These are phyloP conservation scores for Zapornia atra DNA, from an alignment of 2,113 vertebrate genomes.

Conservation along the genomic window DNA sequence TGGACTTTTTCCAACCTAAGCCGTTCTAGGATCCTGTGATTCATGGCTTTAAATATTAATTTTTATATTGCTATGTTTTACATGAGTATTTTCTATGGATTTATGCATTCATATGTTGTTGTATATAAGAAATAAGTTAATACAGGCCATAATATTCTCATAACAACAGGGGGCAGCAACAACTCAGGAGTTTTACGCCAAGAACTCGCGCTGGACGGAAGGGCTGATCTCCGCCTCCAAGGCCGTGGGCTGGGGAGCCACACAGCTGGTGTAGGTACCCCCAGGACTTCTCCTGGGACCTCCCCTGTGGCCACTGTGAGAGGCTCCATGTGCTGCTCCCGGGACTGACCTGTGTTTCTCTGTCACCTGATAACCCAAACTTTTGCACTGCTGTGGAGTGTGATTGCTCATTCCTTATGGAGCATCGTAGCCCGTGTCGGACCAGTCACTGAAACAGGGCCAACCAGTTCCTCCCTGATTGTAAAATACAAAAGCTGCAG, in stretches of 20 bases:
- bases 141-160: not conserved
- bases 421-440: rapidly evolving
- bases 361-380: not conserved
- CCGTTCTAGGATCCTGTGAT: no score
- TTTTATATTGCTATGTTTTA: not conserved
- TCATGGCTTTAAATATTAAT: not conserved
- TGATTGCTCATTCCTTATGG: not conserved
- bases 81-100: not conserved
- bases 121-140: not conserved
- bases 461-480: not conserved
- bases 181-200: conserved; percentile 93
- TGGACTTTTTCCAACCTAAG: no score
- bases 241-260: conserved; percentile 97
- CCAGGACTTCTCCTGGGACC: no score
- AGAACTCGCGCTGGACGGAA: conserved; percentile 97
- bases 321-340: not conserved
- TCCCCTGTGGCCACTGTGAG: rapidly evolving
- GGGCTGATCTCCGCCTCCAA: conserved; percentile 98
- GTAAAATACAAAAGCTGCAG: not conserved
- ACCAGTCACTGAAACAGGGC: not conserved
- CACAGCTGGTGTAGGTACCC: conserved; percentile 92
- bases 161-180: conserved; percentile 88
- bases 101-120: not conserved
- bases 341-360: rapidly evolving
- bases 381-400: not conserved